A percentile compares a stretch with the other conserved stretches of the same genome.
These are phyloP conservation scores for Amyelois transitella DNA, from an alignment of 1,140 invertebrate species.

Conservation along the genomic window DNA sequence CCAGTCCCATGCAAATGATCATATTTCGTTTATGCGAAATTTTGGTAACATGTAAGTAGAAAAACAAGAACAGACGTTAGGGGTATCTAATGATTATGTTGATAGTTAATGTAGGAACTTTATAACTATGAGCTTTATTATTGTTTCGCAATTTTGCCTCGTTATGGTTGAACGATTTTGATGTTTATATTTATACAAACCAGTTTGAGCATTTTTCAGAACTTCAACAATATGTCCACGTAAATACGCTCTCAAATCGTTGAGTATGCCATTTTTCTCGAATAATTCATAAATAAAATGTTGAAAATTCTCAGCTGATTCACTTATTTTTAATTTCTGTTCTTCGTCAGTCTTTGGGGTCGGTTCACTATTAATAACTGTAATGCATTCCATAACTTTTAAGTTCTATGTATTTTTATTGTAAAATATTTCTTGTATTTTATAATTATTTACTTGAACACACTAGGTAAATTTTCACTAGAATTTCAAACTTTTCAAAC, in stretches of 20 bases:
- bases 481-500: slow-evolving; percentile 57
- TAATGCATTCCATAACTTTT: slow-evolving; percentile 23
- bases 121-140: too few relatives aligned
- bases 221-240: slow-evolving; percentile 73
- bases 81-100: too few relatives aligned
- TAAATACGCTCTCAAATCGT: slow-evolving; percentile 72
- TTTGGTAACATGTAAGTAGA: too few relatives aligned
- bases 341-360: slow-evolving; percentile 6
- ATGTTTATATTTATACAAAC: slow-evolving; percentile 18
- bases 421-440: background rate
- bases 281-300: slow-evolving; percentile 73
- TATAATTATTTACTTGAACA: slow-evolving; percentile 2
- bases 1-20: too few relatives aligned
- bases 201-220: slow-evolving; percentile 61
- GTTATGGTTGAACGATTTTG: background rate
- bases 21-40: too few relatives aligned
- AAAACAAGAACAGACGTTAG: too few relatives aligned
- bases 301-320: slow-evolving; percentile 73
- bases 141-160: background rate
- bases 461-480: slow-evolving; percentile 16
- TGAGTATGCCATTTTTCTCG: slow-evolving; percentile 74
- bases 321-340: slow-evolving; percentile 17
- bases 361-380: slow-evolving; percentile 5
- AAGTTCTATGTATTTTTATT: background rate
- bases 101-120: too few relatives aligned